A percentile compares a stretch with the other conserved stretches of the same genome.
phyloP scores from a whole-genome alignment of 2,797 vertebrate genomes.

The Spinus olivaceus region DNA sequence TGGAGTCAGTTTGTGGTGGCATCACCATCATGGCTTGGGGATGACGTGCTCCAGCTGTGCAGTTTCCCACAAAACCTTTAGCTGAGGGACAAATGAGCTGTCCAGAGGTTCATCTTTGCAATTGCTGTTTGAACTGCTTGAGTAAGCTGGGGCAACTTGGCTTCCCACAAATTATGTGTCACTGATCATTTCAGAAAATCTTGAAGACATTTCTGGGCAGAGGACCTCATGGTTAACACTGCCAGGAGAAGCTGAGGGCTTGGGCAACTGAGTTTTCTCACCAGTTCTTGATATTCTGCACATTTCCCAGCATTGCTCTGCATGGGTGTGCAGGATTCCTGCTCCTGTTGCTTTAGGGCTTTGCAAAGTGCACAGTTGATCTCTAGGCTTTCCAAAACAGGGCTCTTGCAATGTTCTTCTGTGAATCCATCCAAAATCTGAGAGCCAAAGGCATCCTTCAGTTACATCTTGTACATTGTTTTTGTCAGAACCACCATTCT shows the following conservation, averaged over 20 bases:
- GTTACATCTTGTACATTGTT: neutral
- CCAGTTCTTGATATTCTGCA: neutral
- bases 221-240: neutral
- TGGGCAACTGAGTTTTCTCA: neutral
- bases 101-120: neutral
- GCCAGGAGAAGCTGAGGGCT: neutral
- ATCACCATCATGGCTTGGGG: neutral
- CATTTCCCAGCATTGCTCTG: neutral
- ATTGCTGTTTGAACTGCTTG: neutral
- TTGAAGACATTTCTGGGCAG: neutral
- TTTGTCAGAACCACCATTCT: neutral
- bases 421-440: neutral
- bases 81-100: neutral
- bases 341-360: neutral
- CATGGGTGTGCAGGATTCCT: neutral
- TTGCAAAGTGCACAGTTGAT: neutral
- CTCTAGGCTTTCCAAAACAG: neutral
- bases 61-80: neutral
- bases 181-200: neutral
- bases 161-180: neutral
- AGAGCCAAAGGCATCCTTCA: neutral
- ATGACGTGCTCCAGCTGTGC: fast-evolving
- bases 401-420: neutral
- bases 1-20: neutral
- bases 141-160: neutral